Conservation (phyloP, 2,797 vertebrate species). For the Pseudochromis fuscus region DNA sequence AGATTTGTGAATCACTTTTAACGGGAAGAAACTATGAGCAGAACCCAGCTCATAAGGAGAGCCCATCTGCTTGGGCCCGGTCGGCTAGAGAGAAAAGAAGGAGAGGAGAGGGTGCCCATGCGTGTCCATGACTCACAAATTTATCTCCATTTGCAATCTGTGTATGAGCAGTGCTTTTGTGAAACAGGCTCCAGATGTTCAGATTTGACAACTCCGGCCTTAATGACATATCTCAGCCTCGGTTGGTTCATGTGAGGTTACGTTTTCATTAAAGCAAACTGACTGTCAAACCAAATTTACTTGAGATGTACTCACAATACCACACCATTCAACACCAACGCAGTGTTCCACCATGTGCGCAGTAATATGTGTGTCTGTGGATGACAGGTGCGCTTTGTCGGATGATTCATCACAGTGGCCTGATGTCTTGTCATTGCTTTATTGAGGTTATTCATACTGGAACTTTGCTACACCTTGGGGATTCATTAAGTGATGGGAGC, state of each 20-base stretch:
- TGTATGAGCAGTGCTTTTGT: conserved; percentile 22
- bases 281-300: conserved; percentile 38
- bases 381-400: conserved; percentile 43
- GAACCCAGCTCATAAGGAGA: too few relatives aligned
- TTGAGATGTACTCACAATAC: conserved; percentile 23
- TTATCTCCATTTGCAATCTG: conserved; percentile 28
- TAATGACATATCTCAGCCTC: conserved; percentile 48
- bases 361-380: conserved; percentile 9
- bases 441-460: conserved; percentile 37
- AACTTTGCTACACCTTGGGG: conserved; percentile 33
- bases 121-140: conserved; percentile 10
- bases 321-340: conserved; percentile 28
- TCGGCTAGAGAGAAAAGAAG: too few relatives aligned
- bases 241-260: conserved; percentile 38
- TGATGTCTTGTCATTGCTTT: conserved; percentile 31
- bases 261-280: conserved; percentile 35
- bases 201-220: conserved; percentile 26
- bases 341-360: conserved; percentile 31
- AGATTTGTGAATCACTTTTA: neutral
- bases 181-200: conserved; percentile 54
- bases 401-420: conserved; percentile 38
- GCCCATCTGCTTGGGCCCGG: too few relatives aligned
- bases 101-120: too few relatives aligned
- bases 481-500: conserved; percentile 32
- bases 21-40: too few relatives aligned